Base-by-base conservation (phyloP, 2,888 invertebrate species). In the Tanaodytes sp. region DNA sequence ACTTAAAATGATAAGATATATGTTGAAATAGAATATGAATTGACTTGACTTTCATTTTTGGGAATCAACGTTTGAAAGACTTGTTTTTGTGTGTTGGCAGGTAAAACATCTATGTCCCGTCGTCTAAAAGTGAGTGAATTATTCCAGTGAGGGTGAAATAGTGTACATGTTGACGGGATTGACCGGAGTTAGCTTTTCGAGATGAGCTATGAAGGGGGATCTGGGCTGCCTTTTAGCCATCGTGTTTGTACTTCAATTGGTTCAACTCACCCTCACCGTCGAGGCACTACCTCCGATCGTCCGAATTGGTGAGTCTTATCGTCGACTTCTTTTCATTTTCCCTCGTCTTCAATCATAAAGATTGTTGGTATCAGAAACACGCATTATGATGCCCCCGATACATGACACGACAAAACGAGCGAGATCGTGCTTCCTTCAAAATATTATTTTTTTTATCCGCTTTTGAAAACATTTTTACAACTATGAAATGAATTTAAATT, bases 141-240 rank as follows among this genome's bases (percentile, higher is more conserved):
- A 64, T 61, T 51, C 51, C 52, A 58, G 42, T 57, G 49, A 59
- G 61, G 48, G 70, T 61, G 64, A 61, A 61, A 63, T 65, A 65
- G 70, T 70, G 69, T 70, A 70, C 52, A 70, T 70, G 70, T 61
- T 65, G 65, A 70, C 70, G 63, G 57, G 70, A 70, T 70, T 55
- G 64, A 62, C 61, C 65, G 57, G 64, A 64, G 64, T 64, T 68
- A 71, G 77, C 79, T 79, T 78, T 84, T 79, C 84, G 84, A 82
- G 82, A 84, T 84, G 84, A 84, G 83, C 84, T 83, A 84, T 84
- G 84, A 84, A 81, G 84, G 80, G 79, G 76, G 76, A 77, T 74
- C 75, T 81, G 77, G 84, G 84, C 82, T 83, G 80, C 78, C 79
- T 84, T 80, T 77, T 83, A 81, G 84, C 84, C 82, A 79, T 76